phyloP scores from a whole-genome alignment of 2,113 vertebrate genomes.

The Laticauda colubrina region DNA sequence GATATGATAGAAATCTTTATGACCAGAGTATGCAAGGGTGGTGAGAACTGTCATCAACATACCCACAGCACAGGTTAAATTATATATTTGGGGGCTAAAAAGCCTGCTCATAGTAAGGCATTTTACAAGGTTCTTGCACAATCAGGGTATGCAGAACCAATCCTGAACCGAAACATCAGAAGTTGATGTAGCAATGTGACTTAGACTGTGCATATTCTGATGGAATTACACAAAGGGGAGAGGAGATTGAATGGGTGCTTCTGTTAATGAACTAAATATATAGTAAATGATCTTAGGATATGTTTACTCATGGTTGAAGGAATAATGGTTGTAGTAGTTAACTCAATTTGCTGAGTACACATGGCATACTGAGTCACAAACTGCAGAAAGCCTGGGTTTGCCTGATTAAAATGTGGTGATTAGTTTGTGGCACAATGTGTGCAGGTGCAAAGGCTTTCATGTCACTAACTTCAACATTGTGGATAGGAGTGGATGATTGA shows the following conservation, averaged over 20 bases:
- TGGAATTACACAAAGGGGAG: not conserved
- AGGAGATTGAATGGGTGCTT: not conserved
- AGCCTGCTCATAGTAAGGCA: not conserved
- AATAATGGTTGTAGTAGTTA: not conserved
- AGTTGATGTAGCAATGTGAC: not conserved
- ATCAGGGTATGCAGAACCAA: not conserved
- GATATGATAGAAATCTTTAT: not conserved
- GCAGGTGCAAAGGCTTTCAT: not conserved
- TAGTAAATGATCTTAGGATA: not conserved
- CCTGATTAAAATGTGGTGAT: not conserved
- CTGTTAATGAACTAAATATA: not conserved
- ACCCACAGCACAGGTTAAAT: not conserved
- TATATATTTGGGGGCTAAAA: not conserved
- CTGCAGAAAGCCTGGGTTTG: not conserved
- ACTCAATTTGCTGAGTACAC: not conserved
- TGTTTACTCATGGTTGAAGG: not conserved
- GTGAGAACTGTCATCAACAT: not conserved
- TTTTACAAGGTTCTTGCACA: not conserved
- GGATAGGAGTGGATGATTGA: not conserved
- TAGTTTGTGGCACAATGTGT: not conserved
- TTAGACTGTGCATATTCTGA: not conserved
- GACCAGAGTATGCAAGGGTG: not conserved
- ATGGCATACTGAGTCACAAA: not conserved
- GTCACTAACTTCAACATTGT: not conserved
- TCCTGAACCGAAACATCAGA: not conserved